These are phyloP conservation scores for Eupithecia pulchellata DNA, from an alignment of 2,888 invertebrate genomes.

Conservation along the genomic window DNA sequence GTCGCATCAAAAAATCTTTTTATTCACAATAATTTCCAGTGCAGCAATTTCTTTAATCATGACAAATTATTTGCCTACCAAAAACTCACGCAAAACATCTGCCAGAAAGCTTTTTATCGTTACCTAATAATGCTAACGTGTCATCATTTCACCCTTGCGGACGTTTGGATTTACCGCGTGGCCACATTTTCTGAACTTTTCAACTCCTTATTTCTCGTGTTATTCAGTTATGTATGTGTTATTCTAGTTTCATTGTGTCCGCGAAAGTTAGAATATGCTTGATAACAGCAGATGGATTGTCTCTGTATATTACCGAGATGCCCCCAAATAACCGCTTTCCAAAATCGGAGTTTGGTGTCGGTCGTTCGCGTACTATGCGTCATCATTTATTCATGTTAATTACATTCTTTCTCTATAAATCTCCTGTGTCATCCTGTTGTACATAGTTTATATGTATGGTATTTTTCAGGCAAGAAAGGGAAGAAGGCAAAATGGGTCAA, in stretches of 20 bases:
- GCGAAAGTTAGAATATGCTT: conserved; percentile 47
- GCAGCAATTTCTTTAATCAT: conserved; percentile 50
- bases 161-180: conserved; percentile 85
- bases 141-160: conserved; percentile 82
- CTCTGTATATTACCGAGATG: conserved; percentile 55
- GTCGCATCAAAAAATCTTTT: conserved; percentile 78
- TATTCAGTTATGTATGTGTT: conserved; percentile 46
- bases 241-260: conserved; percentile 43
- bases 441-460: conserved; percentile 37
- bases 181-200: conserved; percentile 76
- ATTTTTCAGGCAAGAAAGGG: conserved; percentile 90
- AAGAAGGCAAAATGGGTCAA: conserved; percentile 95
- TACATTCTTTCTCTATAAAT: conserved; percentile 51
- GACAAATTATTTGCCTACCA: conserved; percentile 51
- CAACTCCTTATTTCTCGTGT: conserved; percentile 53
- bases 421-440: conserved; percentile 39
- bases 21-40: conserved; percentile 51
- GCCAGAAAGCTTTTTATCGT: conserved; percentile 53
- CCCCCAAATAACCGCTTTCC: conserved; percentile 77
- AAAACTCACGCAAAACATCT: conserved; percentile 44
- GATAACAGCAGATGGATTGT: conserved; percentile 50
- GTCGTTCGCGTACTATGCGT: conserved; percentile 80
- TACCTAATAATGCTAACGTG: conserved; percentile 83
- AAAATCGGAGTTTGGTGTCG: conserved; percentile 74
- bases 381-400: conserved; percentile 70